Percentiles rank a stretch among this genome's conserved stretches.
Conservation (phyloP, 1,140 invertebrate species). For the Eulimnadia texana region DNA sequence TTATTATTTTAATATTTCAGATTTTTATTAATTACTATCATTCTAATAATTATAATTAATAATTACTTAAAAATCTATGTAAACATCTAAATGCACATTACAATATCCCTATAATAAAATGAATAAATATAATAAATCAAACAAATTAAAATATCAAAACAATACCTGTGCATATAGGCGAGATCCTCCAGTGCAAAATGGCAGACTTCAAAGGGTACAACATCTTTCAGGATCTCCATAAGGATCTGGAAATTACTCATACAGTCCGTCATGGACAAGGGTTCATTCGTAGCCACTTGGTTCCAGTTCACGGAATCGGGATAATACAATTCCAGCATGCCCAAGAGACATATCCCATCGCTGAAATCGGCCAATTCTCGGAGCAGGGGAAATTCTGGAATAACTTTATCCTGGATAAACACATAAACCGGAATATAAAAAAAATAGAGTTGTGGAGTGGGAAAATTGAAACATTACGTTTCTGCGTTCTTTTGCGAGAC, state of each 20-base stretch:
- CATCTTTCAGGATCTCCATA: conserved; percentile 63
- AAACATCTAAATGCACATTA: too few relatives aligned
- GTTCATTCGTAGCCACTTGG: conserved; percentile 47
- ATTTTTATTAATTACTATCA: too few relatives aligned
- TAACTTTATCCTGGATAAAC: not conserved
- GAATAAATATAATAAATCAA: too few relatives aligned
- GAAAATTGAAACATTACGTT: not conserved
- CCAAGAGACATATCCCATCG: conserved; percentile 79
- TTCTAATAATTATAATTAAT: too few relatives aligned
- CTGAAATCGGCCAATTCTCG: conserved; percentile 60
- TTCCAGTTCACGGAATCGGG: conserved; percentile 67
- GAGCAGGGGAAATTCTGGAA: conserved; percentile 32
- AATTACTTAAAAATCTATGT: too few relatives aligned
- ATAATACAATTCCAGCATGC: conserved; percentile 85
- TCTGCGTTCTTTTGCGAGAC: conserved; percentile 14
- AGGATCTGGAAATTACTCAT: conserved; percentile 85
- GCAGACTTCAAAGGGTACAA: conserved; percentile 76
- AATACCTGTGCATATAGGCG: conserved; percentile 85
- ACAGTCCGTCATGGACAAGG: conserved; percentile 62
- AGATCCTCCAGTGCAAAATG: conserved; percentile 93
- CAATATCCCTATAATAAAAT: too few relatives aligned
- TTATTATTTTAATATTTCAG: too few relatives aligned
- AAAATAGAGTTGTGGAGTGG: too few relatives aligned
- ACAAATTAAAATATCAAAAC: not conserved
- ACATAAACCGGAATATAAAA: too few relatives aligned